These are phyloP conservation scores for Otus sunia DNA, from an alignment of 2,113 vertebrate species.

Conservation along the genomic window DNA sequence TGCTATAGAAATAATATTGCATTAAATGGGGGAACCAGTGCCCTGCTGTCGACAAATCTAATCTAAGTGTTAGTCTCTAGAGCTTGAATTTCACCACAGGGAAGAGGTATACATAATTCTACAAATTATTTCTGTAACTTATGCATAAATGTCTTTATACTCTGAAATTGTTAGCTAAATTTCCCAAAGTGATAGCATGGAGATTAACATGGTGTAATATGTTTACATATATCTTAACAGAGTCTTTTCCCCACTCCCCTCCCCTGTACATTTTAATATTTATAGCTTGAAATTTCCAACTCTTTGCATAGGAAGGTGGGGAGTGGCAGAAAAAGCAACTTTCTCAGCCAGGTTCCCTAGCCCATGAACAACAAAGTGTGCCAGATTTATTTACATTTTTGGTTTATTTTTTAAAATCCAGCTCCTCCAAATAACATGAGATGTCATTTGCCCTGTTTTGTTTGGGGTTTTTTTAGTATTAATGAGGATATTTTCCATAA, in stretches of 20 bases:
- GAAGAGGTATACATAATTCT: conserved; percentile 47
- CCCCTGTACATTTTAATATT: neutral
- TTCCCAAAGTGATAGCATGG: conserved; percentile 31
- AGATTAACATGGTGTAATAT: neutral
- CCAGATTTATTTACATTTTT: neutral
- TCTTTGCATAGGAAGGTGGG: neutral
- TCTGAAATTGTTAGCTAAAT: conserved; percentile 33
- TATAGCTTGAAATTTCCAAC: neutral
- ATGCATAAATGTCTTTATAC: conserved; percentile 20
- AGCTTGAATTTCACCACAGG: conserved; percentile 26
- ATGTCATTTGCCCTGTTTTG: neutral
- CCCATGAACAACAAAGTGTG: neutral
- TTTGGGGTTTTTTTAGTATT: neutral
- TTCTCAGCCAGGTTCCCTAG: neutral
- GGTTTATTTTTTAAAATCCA: neutral
- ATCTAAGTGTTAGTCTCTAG: conserved; percentile 50
- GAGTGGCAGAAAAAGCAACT: neutral
- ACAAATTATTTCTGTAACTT: conserved; percentile 46
- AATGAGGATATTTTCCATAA: neutral
- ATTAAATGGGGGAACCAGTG: conserved; percentile 41
- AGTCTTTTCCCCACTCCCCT: accelerated
- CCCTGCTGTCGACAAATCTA: conserved; percentile 29
- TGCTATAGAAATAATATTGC: conserved; percentile 61
- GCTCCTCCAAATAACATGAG: neutral
- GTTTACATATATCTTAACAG: neutral